phyloP scores from a whole-genome alignment of 2,888 invertebrate species.

The Minunthozetes semirufus region DNA sequence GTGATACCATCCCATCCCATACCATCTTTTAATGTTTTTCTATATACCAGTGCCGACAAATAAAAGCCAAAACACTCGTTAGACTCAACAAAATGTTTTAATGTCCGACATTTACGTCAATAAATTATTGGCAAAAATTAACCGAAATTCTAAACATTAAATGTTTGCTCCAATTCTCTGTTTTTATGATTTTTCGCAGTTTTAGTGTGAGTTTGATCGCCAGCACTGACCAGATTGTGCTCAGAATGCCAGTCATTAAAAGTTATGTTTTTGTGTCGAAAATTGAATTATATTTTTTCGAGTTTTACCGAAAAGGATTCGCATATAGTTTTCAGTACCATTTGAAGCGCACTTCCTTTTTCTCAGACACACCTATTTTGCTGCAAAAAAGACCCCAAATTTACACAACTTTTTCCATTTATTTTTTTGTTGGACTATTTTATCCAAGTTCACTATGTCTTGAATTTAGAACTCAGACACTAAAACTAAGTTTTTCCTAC shows the following conservation, averaged over 20 bases:
- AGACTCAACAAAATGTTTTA: constrained; percentile 1
- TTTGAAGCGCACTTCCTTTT: constrained; percentile 31
- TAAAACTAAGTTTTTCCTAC: neutral
- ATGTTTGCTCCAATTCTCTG: too few species aligned
- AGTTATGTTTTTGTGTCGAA: neutral
- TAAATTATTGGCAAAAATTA: too few species aligned
- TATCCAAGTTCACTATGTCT: neutral
- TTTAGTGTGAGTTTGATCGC: too few species aligned
- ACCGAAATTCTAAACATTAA: too few species aligned
- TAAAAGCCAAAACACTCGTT: neutral
- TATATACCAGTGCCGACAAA: neutral
- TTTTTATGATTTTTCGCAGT: too few species aligned
- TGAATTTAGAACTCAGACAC: neutral
- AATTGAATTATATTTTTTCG: neutral
- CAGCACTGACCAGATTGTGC: too few species aligned
- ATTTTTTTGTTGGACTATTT: neutral
- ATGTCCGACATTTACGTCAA: neutral
- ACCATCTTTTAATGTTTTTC: neutral
- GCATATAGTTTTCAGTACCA: neutral
- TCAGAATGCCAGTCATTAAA: too few species aligned
- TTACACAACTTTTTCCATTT: constrained; percentile 1
- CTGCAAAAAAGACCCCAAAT: constrained; percentile 8
- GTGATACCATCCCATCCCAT: constrained; percentile 21
- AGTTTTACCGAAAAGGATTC: constrained; percentile 9
- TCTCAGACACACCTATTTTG: constrained; percentile 27